Conservation (phyloP, 2,888 invertebrate species). For the Athalia circularis region DNA sequence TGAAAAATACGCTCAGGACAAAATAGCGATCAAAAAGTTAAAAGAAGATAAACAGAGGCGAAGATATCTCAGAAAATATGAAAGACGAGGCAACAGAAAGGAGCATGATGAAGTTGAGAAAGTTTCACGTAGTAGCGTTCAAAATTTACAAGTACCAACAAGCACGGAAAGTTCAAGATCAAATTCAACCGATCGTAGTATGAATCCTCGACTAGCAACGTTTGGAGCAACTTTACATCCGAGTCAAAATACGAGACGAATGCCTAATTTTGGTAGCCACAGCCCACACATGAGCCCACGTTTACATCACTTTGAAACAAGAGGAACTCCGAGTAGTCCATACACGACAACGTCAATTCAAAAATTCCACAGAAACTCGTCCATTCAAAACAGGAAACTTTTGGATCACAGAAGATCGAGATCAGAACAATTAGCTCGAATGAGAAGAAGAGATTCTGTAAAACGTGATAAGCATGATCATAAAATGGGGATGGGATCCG, state of each 20-base stretch:
- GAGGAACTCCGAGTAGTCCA: slow-evolving; percentile 52
- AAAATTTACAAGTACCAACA: slow-evolving; percentile 55
- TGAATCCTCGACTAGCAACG: slow-evolving; percentile 63
- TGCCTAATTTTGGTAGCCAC: slow-evolving; percentile 70
- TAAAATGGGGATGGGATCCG: slow-evolving; percentile 23
- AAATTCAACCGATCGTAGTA: slow-evolving; percentile 69
- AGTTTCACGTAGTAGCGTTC: slow-evolving; percentile 42
- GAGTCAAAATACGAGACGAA: slow-evolving; percentile 69
- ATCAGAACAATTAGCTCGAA: slow-evolving; percentile 66
- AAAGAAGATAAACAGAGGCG: slow-evolving; percentile 64
- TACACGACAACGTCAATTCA: slow-evolving; percentile 44
- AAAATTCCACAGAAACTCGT: slow-evolving; percentile 53
- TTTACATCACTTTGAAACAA: slow-evolving; percentile 68
- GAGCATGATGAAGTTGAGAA: slow-evolving; percentile 52
- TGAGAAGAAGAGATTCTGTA: slow-evolving; percentile 60
- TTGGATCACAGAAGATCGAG: slow-evolving; percentile 68
- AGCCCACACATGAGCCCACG: slow-evolving; percentile 70
- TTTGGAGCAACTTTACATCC: slow-evolving; percentile 70
- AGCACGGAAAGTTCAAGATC: slow-evolving; percentile 71
- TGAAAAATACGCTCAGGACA: slow-evolving; percentile 63
- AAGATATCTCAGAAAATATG: slow-evolving; percentile 64
- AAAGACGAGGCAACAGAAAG: slow-evolving; percentile 55
- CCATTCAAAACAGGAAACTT: slow-evolving; percentile 66
- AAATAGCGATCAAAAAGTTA: slow-evolving; percentile 55
- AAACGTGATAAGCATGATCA: slow-evolving; percentile 52